Conservation (phyloP, 2,888 invertebrate species). For the Elegia similella region DNA sequence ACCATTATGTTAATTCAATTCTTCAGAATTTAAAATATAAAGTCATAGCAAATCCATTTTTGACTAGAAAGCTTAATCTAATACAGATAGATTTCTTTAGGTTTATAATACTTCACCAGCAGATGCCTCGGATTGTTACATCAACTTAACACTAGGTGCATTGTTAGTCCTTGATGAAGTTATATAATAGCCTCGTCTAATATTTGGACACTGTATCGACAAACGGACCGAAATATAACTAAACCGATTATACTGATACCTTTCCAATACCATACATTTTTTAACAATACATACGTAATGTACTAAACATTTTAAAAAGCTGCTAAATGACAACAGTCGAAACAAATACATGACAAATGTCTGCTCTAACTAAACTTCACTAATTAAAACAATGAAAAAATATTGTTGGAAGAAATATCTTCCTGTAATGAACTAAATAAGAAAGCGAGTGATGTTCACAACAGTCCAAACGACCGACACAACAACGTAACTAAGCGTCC, state of each 20-base stretch:
- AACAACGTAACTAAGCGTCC: conserved; percentile 25
- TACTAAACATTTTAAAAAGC: conserved; percentile 36
- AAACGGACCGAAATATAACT: conserved; percentile 15
- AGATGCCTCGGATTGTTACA: conserved; percentile 47
- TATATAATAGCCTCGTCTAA: conserved; percentile 64
- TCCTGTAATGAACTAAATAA: not conserved
- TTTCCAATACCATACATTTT: conserved; percentile 10
- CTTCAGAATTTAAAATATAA: conserved; percentile 38
- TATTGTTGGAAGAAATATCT: not conserved
- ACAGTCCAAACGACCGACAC: conserved; percentile 35
- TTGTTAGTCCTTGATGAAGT: conserved; percentile 52
- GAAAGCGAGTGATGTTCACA: conserved; percentile 36
- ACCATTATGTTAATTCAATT: conserved; percentile 22
- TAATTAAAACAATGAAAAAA: not conserved
- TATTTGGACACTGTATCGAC: conserved; percentile 51
- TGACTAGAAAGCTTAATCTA: conserved; percentile 79
- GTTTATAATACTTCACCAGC: conserved; percentile 71
- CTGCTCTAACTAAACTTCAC: not conserved
- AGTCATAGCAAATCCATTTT: conserved; percentile 67
- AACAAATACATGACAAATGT: not conserved
- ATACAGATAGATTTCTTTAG: conserved; percentile 79
- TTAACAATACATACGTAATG: conserved; percentile 8
- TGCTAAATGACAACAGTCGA: conserved; percentile 44
- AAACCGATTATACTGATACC: conserved; percentile 4
- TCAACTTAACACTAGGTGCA: conserved; percentile 59